These are phyloP conservation scores for Arnoldichthys spilopterus DNA, from an alignment of 2,797 vertebrate genomes.

Conservation along the genomic window DNA sequence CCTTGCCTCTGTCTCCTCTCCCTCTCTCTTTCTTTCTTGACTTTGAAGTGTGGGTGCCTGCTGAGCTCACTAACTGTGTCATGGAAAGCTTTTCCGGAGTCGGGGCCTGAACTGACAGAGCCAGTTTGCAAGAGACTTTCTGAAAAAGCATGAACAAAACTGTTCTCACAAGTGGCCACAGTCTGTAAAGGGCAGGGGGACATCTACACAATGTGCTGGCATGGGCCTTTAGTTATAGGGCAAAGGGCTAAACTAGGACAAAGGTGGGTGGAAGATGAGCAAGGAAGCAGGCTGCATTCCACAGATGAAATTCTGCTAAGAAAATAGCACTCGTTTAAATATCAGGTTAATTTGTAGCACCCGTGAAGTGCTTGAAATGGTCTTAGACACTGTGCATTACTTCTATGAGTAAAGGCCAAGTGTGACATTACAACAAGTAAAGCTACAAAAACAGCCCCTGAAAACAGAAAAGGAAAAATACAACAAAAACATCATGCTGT, in stretches of 20 bases:
- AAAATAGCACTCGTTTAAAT: conserved; percentile 17
- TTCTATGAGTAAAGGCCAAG: background rate
- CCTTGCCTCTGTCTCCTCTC: conserved; percentile 28
- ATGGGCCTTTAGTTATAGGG: conserved; percentile 41
- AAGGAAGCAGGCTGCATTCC: conserved; percentile 33
- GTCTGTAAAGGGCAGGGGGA: conserved; percentile 37
- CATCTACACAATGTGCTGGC: conserved; percentile 48
- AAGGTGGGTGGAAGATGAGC: conserved; percentile 30
- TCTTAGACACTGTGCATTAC: conserved; percentile 6
- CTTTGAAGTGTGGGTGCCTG: conserved; percentile 62
- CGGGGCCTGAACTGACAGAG: conserved; percentile 49
- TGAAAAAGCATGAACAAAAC: conserved; percentile 52
- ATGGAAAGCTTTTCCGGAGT: conserved; percentile 59
- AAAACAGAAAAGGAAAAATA: conserved; percentile 5
- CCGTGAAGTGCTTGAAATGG: background rate
- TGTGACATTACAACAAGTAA: background rate
- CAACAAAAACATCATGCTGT: too few relatives aligned
- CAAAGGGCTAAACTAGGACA: conserved; percentile 20
- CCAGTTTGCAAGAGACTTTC: conserved; percentile 52
- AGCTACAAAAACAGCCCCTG: background rate
- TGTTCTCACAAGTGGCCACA: conserved; percentile 42
- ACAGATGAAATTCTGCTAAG: conserved; percentile 4
- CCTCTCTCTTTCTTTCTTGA: conserved; percentile 52
- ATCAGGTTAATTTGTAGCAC: background rate
- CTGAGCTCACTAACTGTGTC: conserved; percentile 59